A percentile compares a stretch with the other conserved stretches of the same genome.
These are phyloP conservation scores for Cisticola juncidis DNA, from an alignment of 2,113 vertebrate species.

Conservation along the genomic window DNA sequence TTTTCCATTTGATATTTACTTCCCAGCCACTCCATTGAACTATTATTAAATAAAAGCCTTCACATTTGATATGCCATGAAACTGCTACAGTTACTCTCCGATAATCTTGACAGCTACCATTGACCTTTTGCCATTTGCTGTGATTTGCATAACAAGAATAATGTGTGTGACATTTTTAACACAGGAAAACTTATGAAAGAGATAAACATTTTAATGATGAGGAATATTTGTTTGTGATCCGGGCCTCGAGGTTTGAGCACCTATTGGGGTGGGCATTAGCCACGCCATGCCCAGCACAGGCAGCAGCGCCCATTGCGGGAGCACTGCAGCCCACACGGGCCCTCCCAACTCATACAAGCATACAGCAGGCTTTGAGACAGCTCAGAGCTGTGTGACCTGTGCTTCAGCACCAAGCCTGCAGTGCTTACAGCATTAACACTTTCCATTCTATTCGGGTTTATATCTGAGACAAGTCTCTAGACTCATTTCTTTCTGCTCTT, in stretches of 20 bases:
- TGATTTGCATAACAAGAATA: constrained; percentile 12
- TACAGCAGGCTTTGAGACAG: not conserved
- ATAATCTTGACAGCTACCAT: constrained; percentile 14
- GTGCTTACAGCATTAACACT: not conserved
- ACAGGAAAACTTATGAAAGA: not conserved
- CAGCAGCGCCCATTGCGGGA: not conserved
- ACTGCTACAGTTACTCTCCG: not conserved
- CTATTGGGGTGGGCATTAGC: fast-evolving
- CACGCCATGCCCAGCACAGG: fast-evolving
- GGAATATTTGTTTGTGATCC: not conserved
- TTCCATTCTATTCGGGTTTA: not conserved
- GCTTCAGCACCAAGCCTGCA: not conserved
- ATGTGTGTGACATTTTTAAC: constrained; percentile 12
- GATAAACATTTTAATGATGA: not conserved
- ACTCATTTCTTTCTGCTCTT: not conserved
- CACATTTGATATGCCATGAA: not conserved
- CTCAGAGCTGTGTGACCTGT: not conserved
- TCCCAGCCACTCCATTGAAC: not conserved
- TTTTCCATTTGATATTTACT: constrained; percentile 36
- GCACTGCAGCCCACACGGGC: not conserved
- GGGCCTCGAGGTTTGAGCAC: not conserved
- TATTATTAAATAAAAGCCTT: constrained; percentile 26
- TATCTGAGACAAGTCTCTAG: not conserved
- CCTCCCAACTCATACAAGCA: not conserved
- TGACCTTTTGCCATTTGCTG: constrained; percentile 20